Evolutionary conservation across 2,113 vertebrate species (phyloP), one percentile per base, ranked within the genome.

Genomic region (Ptilorrhoa leucosticta): DNA sequence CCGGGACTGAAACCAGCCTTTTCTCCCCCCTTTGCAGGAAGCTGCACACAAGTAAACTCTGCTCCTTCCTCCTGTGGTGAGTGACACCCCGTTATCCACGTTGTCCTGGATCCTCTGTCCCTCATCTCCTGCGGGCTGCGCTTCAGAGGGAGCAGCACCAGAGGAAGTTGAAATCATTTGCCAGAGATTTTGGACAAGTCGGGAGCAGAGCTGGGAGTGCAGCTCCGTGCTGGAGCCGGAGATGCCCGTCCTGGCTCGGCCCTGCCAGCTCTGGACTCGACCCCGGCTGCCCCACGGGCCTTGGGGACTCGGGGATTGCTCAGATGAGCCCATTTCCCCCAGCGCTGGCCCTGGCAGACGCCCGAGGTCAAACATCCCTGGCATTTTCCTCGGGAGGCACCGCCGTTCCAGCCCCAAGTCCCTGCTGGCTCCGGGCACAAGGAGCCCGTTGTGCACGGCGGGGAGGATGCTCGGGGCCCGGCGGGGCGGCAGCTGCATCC

Each of bases 71-170:
- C 0, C 11, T 8, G 44, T 0, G 3, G 5, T 1, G 58, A 12
- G 70, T 6, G 40, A 23, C 1, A 1, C 26, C 71, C 7, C 4
- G 0, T 4, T 1, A 0, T 0, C 83, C 35, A 1, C 42, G 0
- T 2, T 2, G 13, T 16, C 71, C 80, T 10, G 66, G 15, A 2
- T 5, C 40, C 79, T 23, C 35, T 9, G 39, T 8, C 44, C 85
- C 68, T 24, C 50, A 1, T 13, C 47, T 33, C 48, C 70, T 2
- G 1, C 0, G 0, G 35, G 81, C 63, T 6, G 21, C 0, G 0
- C 42, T 31, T 8, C 4, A 1, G 35, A 11, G n/a, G 65, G 30
- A 68, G 87, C 50, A 77, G 90, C 60, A 5, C 35, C 42, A 3
- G 39, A n/a, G 33, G 35, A 23, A 26, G 26, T 0, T 10, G 9